phyloP scores from a whole-genome alignment of 2,797 vertebrate species.

The Corythornis leucogaster region DNA sequence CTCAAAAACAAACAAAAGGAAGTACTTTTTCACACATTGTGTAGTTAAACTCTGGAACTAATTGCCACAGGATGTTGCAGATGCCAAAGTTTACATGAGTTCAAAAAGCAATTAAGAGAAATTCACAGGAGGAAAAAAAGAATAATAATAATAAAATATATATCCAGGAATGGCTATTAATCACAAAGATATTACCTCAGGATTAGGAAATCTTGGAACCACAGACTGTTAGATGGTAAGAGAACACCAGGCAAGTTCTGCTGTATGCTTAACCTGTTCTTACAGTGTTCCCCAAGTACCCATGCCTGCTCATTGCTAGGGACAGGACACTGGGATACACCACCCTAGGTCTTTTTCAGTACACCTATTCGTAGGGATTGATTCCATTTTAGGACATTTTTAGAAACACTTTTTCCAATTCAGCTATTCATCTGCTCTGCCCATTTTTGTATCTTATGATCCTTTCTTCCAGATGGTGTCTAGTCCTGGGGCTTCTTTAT shows the following conservation, averaged over 20 bases:
- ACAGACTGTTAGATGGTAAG: neutral
- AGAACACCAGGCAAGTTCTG: neutral
- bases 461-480: neutral
- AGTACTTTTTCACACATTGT: slow-evolving; percentile 57
- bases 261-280: neutral
- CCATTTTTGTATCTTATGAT: neutral
- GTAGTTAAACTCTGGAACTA: slow-evolving; percentile 61
- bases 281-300: neutral
- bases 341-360: neutral
- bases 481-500: neutral
- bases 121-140: neutral
- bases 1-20: slow-evolving; percentile 62
- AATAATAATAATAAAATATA: neutral
- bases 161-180: slow-evolving; percentile 13
- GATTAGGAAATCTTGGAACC: slow-evolving; percentile 30
- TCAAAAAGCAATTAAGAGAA: slow-evolving; percentile 64
- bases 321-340: neutral
- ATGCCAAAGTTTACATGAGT: slow-evolving; percentile 63
- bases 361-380: neutral
- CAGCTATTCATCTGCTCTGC: neutral
- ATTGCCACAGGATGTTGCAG: slow-evolving; percentile 65
- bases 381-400: neutral
- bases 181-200: slow-evolving; percentile 47
- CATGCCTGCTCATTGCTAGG: neutral
- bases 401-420: neutral